Conservation (phyloP, 2,113 vertebrate species). For the Pelobates fuscus region DNA sequence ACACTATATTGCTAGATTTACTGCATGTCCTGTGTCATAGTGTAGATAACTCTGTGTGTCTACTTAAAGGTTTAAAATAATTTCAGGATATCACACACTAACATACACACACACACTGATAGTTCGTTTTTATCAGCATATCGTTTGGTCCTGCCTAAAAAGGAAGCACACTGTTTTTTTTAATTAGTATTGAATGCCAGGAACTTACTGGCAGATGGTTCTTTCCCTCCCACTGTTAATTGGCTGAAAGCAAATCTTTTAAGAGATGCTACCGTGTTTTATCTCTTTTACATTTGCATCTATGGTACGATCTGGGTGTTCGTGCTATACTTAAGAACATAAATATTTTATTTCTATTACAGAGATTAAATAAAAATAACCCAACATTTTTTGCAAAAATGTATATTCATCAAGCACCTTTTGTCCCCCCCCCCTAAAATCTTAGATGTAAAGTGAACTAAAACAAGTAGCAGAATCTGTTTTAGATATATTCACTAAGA, state of each 20-base stretch:
- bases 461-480: too few relatives aligned
- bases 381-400: not conserved
- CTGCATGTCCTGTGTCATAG: too few relatives aligned
- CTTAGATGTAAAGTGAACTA: too few relatives aligned
- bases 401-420: too few relatives aligned
- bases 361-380: not conserved
- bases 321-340: conserved; percentile 15
- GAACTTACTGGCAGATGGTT: conserved; percentile 66
- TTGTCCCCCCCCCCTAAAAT: too few relatives aligned
- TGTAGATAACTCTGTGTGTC: too few relatives aligned
- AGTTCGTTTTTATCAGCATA: not conserved
- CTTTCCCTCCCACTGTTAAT: conserved; percentile 64
- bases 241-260: conserved; percentile 61
- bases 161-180: conserved; percentile 66
- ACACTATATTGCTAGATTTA: too few relatives aligned
- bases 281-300: conserved; percentile 9
- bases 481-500: too few relatives aligned
- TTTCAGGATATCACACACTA: too few relatives aligned
- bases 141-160: conserved; percentile 15
- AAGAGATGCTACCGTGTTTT: conserved; percentile 20
- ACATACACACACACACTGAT: too few relatives aligned
- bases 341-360: conserved; percentile 19
- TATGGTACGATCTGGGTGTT: not conserved
- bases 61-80: too few relatives aligned
- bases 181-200: conserved; percentile 71